These are phyloP conservation scores for Eudasyphora cyanicolor DNA, from an alignment of 2,888 invertebrate genomes.

Conservation along the genomic window DNA sequence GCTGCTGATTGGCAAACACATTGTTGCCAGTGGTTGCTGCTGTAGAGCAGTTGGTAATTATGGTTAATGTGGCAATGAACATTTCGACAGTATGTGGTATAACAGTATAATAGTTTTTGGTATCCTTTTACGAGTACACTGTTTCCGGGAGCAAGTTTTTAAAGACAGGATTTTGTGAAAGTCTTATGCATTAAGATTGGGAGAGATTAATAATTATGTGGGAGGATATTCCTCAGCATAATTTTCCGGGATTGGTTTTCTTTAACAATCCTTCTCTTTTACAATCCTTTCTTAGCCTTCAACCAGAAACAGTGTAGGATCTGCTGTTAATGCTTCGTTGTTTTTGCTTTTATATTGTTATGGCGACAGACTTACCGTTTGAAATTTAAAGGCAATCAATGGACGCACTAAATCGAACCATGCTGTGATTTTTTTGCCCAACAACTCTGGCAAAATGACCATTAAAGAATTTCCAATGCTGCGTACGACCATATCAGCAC, in stretches of 20 bases:
- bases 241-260: not conserved
- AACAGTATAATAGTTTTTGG: not conserved
- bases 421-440: conserved; percentile 94
- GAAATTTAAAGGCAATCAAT: conserved; percentile 95
- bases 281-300: not conserved
- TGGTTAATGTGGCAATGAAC: not conserved
- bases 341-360: not conserved
- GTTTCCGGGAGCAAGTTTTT: conserved; percentile 5
- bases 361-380: conserved; percentile 86
- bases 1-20: no score
- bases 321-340: not conserved
- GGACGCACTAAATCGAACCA: conserved; percentile 96
- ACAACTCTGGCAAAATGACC: conserved; percentile 92
- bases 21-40: not conserved
- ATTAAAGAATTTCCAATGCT: conserved; percentile 95
- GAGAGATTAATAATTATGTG: not conserved
- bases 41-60: not conserved
- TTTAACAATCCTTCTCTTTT: not conserved
- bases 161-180: not conserved
- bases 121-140: not conserved
- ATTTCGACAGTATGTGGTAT: not conserved
- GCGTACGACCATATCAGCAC: conserved; percentile 92
- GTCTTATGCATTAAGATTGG: not conserved
- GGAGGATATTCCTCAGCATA: not conserved
- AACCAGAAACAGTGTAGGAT: conserved; percentile 42